These are phyloP conservation scores for Agrypnus murinus DNA, from an alignment of 2,888 invertebrate species.

Conservation along the genomic window DNA sequence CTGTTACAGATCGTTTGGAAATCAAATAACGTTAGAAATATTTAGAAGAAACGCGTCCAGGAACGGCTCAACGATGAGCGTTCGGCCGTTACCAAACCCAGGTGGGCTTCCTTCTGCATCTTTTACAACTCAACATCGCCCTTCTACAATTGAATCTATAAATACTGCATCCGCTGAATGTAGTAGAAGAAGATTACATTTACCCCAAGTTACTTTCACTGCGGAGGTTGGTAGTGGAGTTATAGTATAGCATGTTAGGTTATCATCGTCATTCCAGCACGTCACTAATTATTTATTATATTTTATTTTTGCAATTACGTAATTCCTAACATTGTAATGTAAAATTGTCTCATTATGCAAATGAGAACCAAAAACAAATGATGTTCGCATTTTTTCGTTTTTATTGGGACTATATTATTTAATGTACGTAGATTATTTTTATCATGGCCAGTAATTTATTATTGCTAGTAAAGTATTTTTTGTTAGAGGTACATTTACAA, in stretches of 20 bases:
- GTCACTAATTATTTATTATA: slow-evolving; percentile 35
- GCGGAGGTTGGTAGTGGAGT: slow-evolving; percentile 94
- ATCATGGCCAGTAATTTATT: slow-evolving; percentile 49
- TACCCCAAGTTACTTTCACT: slow-evolving; percentile 90
- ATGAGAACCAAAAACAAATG: slow-evolving; percentile 1
- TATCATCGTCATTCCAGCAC: slow-evolving; percentile 26
- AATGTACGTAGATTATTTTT: slow-evolving; percentile 5
- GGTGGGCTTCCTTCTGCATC: slow-evolving; percentile 59
- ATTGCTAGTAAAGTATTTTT: slow-evolving; percentile 9
- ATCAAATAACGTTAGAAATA: slow-evolving; percentile 81
- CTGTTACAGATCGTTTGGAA: slow-evolving; percentile 80
- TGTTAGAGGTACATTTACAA: slow-evolving; percentile 7
- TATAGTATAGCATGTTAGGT: slow-evolving; percentile 76
- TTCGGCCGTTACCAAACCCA: slow-evolving; percentile 49
- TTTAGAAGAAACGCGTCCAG: slow-evolving; percentile 76
- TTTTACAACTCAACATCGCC: slow-evolving; percentile 70
- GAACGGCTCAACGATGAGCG: slow-evolving; percentile 68
- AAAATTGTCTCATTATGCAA: slow-evolving; percentile 5
- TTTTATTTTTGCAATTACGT: slow-evolving; percentile 24
- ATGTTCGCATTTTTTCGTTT: neutral
- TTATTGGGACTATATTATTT: slow-evolving; percentile 3
- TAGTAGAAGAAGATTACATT: slow-evolving; percentile 79
- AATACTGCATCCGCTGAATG: slow-evolving; percentile 75
- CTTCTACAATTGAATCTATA: slow-evolving; percentile 83
- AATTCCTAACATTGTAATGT: slow-evolving; percentile 12